Evolutionary conservation across 2,888 invertebrate genomes (phyloP), one percentile per base, ranked within the genome.

Genomic region (Plagodis dolabraria): DNA sequence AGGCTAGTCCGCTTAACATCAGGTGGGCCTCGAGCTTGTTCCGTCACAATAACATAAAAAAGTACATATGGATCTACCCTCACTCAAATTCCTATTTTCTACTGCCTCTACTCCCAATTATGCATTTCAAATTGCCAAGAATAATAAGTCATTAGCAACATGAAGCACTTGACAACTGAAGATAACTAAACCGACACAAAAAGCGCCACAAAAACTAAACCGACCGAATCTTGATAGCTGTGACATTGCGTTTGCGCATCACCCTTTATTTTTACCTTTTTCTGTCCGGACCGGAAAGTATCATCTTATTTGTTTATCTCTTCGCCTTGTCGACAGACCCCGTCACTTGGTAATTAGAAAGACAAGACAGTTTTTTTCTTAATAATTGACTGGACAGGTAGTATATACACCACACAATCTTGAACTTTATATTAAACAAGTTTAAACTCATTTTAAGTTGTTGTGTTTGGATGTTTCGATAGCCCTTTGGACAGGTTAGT

Each of bases 231-330:
- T 60, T 58, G 60, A 60, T 58, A 53, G 35, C 61, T 61, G 53
- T 65, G 65, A 60, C 68, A 57, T 54, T 65, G 65, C 60, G 52
- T 56, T 63, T 65, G 65, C 60, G 52, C 57, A 62, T 49, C 52
- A 54, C 50, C 48, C 42, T 60, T 33, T 22, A 55, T 61, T 62
- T 57, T 38, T 54, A 47, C 51, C 44, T 60, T 64, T 63, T 57
- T 54, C 53, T 43, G 35, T 51, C 56, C 57, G 47, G 77, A 83
- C 84, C 85, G 85, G 87, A 86, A 86, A 85, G 83, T 83, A 81
- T 87, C 87, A 75, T 86, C 86, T 87, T 86, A 87, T 89, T 89
- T 87, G 87, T 89, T 91, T 90, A 90, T 91, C 90, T 89, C 81
- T 44, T 65, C 76, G 76, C 76, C 79, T 79, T 84, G 88, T 86